Evolutionary conservation across 2,113 vertebrate species (phyloP).

Genomic region (Charadrius vociferus): DNA sequence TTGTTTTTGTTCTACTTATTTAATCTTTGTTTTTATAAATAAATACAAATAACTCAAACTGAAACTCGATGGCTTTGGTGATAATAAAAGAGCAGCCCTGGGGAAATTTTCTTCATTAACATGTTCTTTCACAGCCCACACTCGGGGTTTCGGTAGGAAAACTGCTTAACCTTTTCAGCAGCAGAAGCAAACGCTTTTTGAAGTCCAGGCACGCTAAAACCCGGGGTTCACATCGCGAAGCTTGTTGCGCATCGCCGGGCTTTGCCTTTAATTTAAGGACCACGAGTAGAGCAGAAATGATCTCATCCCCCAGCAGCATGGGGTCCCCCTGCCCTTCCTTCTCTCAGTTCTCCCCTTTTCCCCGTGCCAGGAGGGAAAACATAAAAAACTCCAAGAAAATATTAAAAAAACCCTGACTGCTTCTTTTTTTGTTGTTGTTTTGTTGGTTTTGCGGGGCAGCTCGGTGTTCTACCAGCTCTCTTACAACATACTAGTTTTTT

Average conservation of each 20-base stretch:
- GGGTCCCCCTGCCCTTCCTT: neutral
- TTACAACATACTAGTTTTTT: constrained; percentile 20
- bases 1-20: constrained; percentile 81
- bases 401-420: neutral
- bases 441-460: neutral
- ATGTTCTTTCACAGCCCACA: constrained; percentile 97
- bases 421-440: neutral
- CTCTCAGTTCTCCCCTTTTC: neutral
- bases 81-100: constrained; percentile 93
- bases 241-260: constrained; percentile 38
- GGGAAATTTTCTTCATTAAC: constrained; percentile 97
- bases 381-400: neutral
- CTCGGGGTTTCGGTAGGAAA: constrained; percentile 94
- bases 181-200: constrained; percentile 75
- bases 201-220: constrained; percentile 53
- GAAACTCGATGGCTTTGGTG: constrained; percentile 98
- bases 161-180: constrained; percentile 94
- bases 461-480: constrained; percentile 20
- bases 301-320: neutral
- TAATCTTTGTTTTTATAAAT: constrained; percentile 98
- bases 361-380: neutral
- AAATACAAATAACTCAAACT: constrained; percentile 97
- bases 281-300: neutral
- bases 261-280: constrained; percentile 57
- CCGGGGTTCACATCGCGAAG: neutral